A percentile compares a stretch with the other conserved stretches of the same genome.
Conservation (phyloP, 2,888 invertebrate genomes). For the Kryphioiulus occultus region DNA sequence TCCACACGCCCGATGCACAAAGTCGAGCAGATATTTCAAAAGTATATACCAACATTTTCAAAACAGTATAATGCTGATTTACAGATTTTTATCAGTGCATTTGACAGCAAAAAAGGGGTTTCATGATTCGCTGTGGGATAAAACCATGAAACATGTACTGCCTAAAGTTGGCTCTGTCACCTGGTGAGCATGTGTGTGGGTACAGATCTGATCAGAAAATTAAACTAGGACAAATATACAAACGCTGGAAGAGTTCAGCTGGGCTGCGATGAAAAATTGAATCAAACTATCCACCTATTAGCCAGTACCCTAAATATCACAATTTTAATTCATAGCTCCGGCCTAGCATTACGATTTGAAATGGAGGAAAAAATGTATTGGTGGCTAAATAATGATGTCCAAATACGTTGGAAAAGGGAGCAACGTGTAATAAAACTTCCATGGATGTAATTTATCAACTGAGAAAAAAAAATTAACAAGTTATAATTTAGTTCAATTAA, state of each 20-base stretch:
- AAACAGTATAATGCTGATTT: conserved; percentile 31
- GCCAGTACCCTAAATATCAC: conserved; percentile 17
- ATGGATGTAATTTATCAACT: neutral
- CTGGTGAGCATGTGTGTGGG: conserved; percentile 20
- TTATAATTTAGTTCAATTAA: conserved; percentile 21
- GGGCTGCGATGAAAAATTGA: conserved; percentile 6
- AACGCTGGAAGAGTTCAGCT: conserved; percentile 37
- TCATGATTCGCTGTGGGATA: conserved; percentile 31
- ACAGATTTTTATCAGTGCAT: neutral
- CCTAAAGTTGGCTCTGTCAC: neutral
- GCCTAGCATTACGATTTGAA: neutral
- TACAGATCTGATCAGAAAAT: neutral
- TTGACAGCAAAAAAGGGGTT: conserved; percentile 32
- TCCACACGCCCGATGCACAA: conserved; percentile 10
- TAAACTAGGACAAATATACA: conserved; percentile 28
- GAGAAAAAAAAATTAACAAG: neutral
- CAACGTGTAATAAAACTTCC: conserved; percentile 6
- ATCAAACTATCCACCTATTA: conserved; percentile 6
- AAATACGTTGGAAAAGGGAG: conserved; percentile 17
- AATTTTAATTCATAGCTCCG: conserved; percentile 8
- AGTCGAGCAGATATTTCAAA: conserved; percentile 34
- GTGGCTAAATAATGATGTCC: neutral
- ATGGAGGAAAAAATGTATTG: neutral
- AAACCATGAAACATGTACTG: conserved; percentile 10
- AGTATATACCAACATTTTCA: conserved; percentile 4